phyloP scores from a whole-genome alignment of 2,113 vertebrate species.

The Mionectes macconnelli region DNA sequence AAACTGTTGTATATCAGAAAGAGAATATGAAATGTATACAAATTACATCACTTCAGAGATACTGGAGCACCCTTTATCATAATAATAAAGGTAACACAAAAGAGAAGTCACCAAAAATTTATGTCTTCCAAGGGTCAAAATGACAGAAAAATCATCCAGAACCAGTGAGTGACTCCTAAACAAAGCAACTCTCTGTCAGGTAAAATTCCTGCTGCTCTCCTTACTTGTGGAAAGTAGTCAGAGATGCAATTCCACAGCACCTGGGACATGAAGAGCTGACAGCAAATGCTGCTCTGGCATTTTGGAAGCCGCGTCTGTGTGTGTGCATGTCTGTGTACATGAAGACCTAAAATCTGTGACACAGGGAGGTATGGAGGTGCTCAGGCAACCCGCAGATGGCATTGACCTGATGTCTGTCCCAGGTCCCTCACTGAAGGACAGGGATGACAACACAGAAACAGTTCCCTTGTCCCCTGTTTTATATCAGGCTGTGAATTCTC shows the following conservation, averaged over 20 bases:
- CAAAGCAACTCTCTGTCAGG: neutral
- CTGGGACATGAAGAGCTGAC: neutral
- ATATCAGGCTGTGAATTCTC: neutral
- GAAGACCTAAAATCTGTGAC: neutral
- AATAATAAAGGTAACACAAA: neutral
- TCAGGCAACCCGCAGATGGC: neutral
- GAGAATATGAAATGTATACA: neutral
- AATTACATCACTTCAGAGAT: neutral
- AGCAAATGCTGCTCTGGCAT: neutral
- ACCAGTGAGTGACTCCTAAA: neutral
- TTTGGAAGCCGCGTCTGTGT: neutral
- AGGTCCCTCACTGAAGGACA: neutral
- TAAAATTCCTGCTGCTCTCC: neutral
- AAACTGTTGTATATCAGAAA: neutral
- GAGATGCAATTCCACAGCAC: neutral
- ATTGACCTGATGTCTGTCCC: neutral
- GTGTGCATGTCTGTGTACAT: neutral
- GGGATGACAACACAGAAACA: neutral
- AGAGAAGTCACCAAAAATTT: neutral
- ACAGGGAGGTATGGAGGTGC: neutral
- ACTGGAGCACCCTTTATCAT: neutral
- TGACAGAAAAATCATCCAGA: neutral
- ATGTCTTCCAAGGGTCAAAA: neutral
- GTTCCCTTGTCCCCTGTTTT: neutral
- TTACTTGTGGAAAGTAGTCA: neutral